A percentile compares a stretch with the other conserved stretches of the same genome.
Evolutionary conservation across 2,797 vertebrate species (phyloP).

Genomic region (Alca torda): DNA sequence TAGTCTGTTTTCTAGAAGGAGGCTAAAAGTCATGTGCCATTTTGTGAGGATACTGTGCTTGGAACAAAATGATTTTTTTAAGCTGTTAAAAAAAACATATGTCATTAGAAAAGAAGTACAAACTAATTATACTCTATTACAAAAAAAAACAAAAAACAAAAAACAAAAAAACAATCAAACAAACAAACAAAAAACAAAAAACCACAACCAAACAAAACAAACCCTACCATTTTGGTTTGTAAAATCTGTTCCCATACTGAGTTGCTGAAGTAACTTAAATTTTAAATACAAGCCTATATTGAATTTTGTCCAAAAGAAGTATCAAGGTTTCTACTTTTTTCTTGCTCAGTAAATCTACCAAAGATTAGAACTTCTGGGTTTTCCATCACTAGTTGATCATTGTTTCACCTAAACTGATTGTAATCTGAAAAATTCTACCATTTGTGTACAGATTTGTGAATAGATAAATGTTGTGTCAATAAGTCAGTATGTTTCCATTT

Average conservation of each 20-base stretch:
- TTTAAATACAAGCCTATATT: background rate
- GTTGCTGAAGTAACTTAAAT: background rate
- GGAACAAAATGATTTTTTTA: background rate
- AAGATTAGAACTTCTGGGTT: background rate
- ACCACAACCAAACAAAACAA: background rate
- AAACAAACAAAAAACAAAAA: too few species aligned
- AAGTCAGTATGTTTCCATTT: background rate
- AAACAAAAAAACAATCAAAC: too few species aligned
- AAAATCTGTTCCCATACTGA: background rate
- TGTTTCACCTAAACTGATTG: background rate
- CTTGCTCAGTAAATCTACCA: background rate
- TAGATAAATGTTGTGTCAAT: background rate
- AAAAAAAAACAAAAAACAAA: background rate
- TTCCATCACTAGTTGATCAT: background rate
- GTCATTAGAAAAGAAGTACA: background rate
- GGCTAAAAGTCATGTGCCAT: background rate
- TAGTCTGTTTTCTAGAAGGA: background rate
- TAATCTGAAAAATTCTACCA: background rate
- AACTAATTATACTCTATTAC: background rate
- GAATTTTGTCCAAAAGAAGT: background rate
- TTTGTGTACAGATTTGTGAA: background rate
- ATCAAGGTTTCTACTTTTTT: background rate
- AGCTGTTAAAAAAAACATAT: accelerated
- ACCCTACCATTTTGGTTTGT: background rate
- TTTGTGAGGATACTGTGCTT: background rate